Evolutionary conservation across 1,140 invertebrate species (phyloP).

Genomic region (Ooceraea biroi): DNA sequence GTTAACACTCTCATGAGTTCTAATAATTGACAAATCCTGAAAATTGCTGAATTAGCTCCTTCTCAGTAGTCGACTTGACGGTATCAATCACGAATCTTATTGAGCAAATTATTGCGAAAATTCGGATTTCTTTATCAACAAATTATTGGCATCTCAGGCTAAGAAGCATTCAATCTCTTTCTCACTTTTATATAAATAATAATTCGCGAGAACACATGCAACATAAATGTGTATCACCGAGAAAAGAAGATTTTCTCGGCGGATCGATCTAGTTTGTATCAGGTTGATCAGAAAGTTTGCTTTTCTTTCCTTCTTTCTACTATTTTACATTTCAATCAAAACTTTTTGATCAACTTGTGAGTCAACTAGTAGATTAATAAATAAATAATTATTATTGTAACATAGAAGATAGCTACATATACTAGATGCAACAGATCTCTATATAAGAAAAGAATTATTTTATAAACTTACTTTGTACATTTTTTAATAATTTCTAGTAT

Average conservation of each 20-base stretch:
- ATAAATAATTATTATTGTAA: conserved; percentile 41
- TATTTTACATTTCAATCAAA: not conserved
- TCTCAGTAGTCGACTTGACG: conserved; percentile 19
- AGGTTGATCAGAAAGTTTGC: not conserved
- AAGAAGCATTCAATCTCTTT: not conserved
- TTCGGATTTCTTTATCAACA: not conserved
- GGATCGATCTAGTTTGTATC: not conserved
- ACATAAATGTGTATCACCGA: not conserved
- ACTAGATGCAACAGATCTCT: not conserved
- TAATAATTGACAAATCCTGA: not conserved
- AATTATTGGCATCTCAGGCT: conserved; percentile 19
- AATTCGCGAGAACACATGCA: conserved; percentile 47
- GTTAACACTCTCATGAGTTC: not conserved
- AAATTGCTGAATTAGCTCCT: not conserved
- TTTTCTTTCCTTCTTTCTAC: not conserved
- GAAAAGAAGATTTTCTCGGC: not conserved
- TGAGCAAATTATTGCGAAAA: not conserved
- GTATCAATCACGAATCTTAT: conserved; percentile 19
- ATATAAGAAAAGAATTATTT: conserved; percentile 15
- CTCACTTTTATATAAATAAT: conserved; percentile 3
- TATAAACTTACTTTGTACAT: not conserved
- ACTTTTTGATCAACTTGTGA: conserved; percentile 7
- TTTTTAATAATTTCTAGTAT: conserved; percentile 13
- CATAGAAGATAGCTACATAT: conserved; percentile 1
- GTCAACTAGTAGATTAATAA: not conserved